phyloP scores from a whole-genome alignment of 2,797 vertebrate genomes.

The Catostomus latipinnis region DNA sequence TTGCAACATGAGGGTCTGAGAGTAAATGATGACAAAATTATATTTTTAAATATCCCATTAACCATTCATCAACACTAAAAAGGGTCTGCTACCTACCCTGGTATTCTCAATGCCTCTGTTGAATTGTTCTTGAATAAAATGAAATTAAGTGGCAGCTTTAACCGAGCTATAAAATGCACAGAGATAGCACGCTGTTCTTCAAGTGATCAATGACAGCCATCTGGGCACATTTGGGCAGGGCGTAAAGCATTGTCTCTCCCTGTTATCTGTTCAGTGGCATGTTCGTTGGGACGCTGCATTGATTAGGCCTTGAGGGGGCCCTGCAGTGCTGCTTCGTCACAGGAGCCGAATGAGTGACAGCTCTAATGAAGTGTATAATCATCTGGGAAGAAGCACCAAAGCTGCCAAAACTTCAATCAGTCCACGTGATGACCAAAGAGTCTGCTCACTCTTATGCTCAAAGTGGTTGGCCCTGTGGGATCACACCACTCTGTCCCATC shows the following conservation, averaged over 20 bases:
- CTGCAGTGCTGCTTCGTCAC: conserved; percentile 72
- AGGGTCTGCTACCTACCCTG: background rate
- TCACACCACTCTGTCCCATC: conserved; percentile 56
- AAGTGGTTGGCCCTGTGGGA: conserved; percentile 66
- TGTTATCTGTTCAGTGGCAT: conserved; percentile 73
- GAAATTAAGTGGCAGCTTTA: conserved; percentile 65
- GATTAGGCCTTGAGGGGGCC: conserved; percentile 82
- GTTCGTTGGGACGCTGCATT: conserved; percentile 75
- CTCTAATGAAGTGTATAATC: conserved; percentile 82
- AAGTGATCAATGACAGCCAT: conserved; percentile 73
- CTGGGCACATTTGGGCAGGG: conserved; percentile 51
- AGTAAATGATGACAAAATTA: no score
- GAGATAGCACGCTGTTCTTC: conserved; percentile 68
- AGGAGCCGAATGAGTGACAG: conserved; percentile 78
- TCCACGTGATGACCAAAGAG: conserved; percentile 74
- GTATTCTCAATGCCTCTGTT: background rate
- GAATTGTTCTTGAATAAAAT: conserved; percentile 52
- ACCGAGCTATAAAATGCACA: conserved; percentile 65
- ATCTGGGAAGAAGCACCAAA: conserved; percentile 68
- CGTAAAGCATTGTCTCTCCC: conserved; percentile 64
- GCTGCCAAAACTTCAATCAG: conserved; percentile 77
- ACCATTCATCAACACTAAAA: background rate
- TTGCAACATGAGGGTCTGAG: no score
- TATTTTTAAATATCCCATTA: background rate
- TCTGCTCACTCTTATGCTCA: conserved; percentile 52